Evolutionary conservation across 2,888 invertebrate genomes (phyloP).

Genomic region (Craniophora ligustri): DNA sequence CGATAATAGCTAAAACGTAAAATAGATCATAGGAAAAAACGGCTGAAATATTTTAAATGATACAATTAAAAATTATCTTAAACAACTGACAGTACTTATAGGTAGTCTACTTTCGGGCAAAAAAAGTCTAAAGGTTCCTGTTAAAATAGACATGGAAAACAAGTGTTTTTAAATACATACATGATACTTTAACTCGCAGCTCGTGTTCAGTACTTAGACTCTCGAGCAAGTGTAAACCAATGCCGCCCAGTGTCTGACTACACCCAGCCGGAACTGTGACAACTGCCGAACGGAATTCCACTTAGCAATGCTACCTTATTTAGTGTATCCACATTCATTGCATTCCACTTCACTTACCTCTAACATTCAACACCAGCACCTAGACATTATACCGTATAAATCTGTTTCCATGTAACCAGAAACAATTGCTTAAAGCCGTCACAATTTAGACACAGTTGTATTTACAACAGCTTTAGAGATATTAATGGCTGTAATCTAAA

Average conservation of each 20-base stretch:
- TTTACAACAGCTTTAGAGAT: conserved; percentile 28
- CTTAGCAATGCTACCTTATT: conserved; percentile 51
- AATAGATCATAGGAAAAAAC: conserved; percentile 2
- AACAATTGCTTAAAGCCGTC: conserved; percentile 33
- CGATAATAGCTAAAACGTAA: not conserved
- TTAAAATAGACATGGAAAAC: too few relatives aligned
- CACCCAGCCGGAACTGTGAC: conserved; percentile 61
- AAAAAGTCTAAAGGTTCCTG: too few relatives aligned
- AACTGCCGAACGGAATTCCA: conserved; percentile 56
- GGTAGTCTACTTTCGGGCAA: too few relatives aligned
- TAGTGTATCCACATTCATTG: conserved; percentile 54
- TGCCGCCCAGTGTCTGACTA: conserved; percentile 37
- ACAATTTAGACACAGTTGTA: conserved; percentile 31
- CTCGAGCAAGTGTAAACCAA: conserved; percentile 21
- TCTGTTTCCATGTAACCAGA: conserved; percentile 18
- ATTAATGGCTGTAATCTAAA: conserved; percentile 26
- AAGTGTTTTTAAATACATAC: too few relatives aligned
- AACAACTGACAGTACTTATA: not conserved
- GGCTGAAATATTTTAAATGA: not conserved
- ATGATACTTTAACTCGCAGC: not conserved
- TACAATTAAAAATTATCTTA: not conserved
- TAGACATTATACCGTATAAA: conserved; percentile 24
- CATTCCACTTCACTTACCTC: conserved; percentile 43
- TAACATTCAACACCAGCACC: conserved; percentile 26
- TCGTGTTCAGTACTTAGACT: too few relatives aligned